Evolutionary conservation across 1,140 invertebrate genomes (phyloP), one percentile per base, ranked within the genome.

Genomic region (Ceratosolen solmsi): DNA sequence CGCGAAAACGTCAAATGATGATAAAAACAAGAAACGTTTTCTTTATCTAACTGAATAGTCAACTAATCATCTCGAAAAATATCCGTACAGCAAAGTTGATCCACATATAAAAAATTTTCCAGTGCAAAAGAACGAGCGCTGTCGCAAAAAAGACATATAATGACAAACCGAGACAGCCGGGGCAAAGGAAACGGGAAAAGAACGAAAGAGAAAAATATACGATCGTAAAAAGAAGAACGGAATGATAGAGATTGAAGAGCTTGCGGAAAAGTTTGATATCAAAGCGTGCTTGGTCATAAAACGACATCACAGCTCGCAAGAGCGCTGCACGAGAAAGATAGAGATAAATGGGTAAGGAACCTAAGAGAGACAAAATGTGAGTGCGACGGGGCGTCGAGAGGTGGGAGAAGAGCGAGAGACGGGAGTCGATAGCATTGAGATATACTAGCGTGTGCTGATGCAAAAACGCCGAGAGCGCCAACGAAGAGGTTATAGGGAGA

Each of bases 261-360:
- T 82, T 72, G 80, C 80, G 74, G 80, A 82, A 76, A 82, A 82
- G 80, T 82, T 82, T 71, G 73, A 77, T 82, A 82, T 82, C 74
- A 82, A 70, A 82, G 65, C 80, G 80, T 65, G 74, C 79, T n/a
- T 56, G 71, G 58, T 75, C 63, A 70, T 82, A 76, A 76, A 82
- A 76, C 73, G 58, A 71, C 63, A 71, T 76, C 58, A 27, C 36
- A 65, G 60, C 25, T 71, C 38, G 76, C 63, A 33, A 49, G 77
- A 56, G 56, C 41, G 51, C 30, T 49, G 68, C 70, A 33, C 71
- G n/a, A 58, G 60, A 63, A 82, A 38, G 80, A 79, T 72, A 72
- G 75, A 33, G 75, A 58, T 76, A 76, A 22, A 54, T 54, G 11
- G 51, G 51, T 20, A 54, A 17, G 51, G 20, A 22, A 54, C 9